Evolutionary conservation across 2,113 vertebrate species (phyloP).

Genomic region (Otocyon megalotis): DNA sequence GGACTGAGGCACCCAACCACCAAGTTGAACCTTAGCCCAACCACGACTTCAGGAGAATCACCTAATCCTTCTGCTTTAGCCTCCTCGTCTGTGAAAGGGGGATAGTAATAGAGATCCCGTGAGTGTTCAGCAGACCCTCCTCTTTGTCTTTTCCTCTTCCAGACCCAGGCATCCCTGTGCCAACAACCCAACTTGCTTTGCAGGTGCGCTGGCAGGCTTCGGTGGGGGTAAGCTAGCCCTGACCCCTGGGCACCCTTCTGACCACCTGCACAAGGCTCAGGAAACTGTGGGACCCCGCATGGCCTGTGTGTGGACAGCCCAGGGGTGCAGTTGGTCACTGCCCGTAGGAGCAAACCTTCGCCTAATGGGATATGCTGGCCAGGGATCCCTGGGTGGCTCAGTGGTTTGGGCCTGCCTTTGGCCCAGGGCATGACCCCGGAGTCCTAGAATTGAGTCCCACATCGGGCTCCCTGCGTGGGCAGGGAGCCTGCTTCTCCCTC

Average conservation of each 20-base stretch:
- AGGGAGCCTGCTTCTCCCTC: too few relatives aligned
- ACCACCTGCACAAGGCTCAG: neutral
- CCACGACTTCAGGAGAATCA: neutral
- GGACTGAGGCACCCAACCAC: neutral
- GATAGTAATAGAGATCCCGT: too few relatives aligned
- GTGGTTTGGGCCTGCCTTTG: too few relatives aligned
- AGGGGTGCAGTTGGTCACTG: neutral
- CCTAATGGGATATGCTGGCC: neutral
- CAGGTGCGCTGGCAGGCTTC: accelerated
- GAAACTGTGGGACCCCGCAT: neutral
- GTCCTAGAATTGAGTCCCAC: too few relatives aligned
- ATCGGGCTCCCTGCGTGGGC: too few relatives aligned
- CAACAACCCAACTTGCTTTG: too few relatives aligned
- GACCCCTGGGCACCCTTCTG: neutral
- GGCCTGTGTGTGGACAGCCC: neutral
- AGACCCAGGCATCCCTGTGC: neutral
- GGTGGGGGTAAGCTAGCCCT: neutral
- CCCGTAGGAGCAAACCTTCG: neutral
- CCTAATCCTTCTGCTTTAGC: neutral
- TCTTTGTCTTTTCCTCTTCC: too few relatives aligned
- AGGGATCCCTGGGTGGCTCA: too few relatives aligned
- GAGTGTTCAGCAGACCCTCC: too few relatives aligned
- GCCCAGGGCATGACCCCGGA: too few relatives aligned
- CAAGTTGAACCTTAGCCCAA: neutral
- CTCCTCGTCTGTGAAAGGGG: neutral